A percentile compares a stretch with the other conserved stretches of the same genome.
Evolutionary conservation across 1,140 invertebrate genomes (phyloP).

Genomic region (Eupeodes corollae): DNA sequence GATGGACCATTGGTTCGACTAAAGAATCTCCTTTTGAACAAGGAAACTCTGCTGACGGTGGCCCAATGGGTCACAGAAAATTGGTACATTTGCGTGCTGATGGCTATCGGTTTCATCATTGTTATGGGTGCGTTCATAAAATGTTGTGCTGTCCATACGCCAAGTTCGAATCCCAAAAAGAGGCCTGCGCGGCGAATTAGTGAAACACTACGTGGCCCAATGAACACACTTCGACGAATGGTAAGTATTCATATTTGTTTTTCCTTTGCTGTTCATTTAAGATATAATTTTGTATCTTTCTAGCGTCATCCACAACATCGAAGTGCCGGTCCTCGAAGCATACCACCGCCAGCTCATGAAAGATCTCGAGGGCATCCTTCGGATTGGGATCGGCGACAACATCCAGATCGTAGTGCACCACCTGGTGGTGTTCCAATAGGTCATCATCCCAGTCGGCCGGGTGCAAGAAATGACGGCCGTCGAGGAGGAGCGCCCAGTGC

Average conservation of each 20-base stretch:
- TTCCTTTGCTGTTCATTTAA: background rate
- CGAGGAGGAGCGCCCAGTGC: conserved; percentile 44
- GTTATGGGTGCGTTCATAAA: conserved; percentile 99
- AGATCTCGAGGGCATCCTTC: conserved; percentile 18
- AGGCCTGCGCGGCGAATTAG: conserved; percentile 72
- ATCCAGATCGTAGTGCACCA: conserved; percentile 23
- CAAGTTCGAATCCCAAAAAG: conserved; percentile 91
- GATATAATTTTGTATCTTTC: background rate
- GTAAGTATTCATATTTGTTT: conserved; percentile 10
- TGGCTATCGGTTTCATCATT: conserved; percentile 81
- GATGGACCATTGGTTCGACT: conserved; percentile 93
- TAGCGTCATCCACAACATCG: conserved; percentile 40
- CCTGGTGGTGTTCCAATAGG: conserved; percentile 26
- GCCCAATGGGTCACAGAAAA: conserved; percentile 85
- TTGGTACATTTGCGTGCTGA: conserved; percentile 94
- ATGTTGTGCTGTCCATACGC: conserved; percentile 97
- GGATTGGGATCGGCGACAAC: conserved; percentile 29
- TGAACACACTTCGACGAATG: conserved; percentile 79
- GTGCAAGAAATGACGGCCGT: conserved; percentile 43
- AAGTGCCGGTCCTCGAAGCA: conserved; percentile 41
- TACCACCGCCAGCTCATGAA: conserved; percentile 38
- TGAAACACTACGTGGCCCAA: conserved; percentile 76
- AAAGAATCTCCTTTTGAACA: conserved; percentile 93
- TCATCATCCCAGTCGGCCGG: conserved; percentile 13
- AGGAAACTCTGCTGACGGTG: conserved; percentile 72